A percentile compares a stretch with the other conserved stretches of the same genome.
These are phyloP conservation scores for Semnornis frantzii DNA, from an alignment of 2,113 vertebrate species.

Conservation along the genomic window DNA sequence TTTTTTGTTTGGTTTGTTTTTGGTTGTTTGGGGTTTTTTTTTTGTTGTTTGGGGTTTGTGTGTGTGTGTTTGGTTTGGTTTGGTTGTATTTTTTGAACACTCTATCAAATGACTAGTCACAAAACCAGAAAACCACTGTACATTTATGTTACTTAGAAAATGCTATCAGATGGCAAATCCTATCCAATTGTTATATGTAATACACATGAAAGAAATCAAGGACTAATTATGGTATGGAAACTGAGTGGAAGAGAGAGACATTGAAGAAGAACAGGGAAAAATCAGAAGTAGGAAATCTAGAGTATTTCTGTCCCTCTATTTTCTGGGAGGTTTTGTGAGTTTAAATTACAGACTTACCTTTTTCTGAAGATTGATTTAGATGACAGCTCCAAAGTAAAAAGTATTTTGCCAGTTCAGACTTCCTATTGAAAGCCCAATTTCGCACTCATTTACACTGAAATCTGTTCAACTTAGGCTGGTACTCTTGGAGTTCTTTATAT, in stretches of 20 bases:
- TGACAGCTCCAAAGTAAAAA: neutral
- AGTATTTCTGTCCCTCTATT: neutral
- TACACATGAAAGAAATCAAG: neutral
- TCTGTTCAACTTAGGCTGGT: neutral
- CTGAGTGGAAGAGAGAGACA: neutral
- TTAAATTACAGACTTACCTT: neutral
- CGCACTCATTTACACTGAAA: conserved; percentile 52
- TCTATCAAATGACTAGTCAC: neutral
- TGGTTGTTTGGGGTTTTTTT: too few relatives aligned
- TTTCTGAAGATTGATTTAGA: conserved; percentile 19
- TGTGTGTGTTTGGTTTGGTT: too few relatives aligned
- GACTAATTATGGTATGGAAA: neutral
- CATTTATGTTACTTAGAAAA: neutral
- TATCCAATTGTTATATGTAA: neutral
- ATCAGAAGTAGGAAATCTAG: neutral
- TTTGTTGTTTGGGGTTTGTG: too few relatives aligned
- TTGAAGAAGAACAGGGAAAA: neutral
- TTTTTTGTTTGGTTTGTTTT: too few relatives aligned
- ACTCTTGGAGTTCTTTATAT: neutral
- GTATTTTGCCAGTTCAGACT: conserved; percentile 20
- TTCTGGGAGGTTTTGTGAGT: neutral
- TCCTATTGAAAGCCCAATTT: conserved; percentile 11
- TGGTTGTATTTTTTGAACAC: neutral
- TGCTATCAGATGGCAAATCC: neutral
- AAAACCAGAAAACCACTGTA: neutral